phyloP scores from a whole-genome alignment of 2,888 invertebrate species.

The Syritta pipiens region DNA sequence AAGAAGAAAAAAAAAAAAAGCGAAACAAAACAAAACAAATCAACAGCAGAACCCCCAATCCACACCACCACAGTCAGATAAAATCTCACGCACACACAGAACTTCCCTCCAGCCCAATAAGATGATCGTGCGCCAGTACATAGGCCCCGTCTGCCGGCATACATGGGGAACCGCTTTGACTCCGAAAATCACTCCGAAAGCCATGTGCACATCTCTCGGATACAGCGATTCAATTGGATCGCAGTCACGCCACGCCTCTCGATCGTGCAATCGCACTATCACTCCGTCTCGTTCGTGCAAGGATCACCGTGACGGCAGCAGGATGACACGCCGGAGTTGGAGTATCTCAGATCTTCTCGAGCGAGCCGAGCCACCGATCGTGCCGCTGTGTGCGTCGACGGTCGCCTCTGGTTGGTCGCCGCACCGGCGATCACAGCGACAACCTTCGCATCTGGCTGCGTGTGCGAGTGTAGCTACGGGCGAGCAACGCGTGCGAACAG shows the following conservation, averaged over 20 bases:
- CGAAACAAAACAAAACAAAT: background rate
- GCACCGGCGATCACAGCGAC: background rate
- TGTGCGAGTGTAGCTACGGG: slow-evolving; percentile 11
- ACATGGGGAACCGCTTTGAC: slow-evolving; percentile 38
- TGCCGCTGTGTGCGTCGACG: slow-evolving; percentile 42
- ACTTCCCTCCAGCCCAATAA: slow-evolving; percentile 47
- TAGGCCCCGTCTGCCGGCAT: slow-evolving; percentile 13
- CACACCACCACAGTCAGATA: slow-evolving; percentile 18
- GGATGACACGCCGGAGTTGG: no score
- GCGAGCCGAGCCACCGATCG: slow-evolving; percentile 17
- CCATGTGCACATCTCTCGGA: background rate
- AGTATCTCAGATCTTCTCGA: no score
- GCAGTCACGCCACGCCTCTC: slow-evolving; percentile 28
- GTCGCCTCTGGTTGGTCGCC: slow-evolving; percentile 49
- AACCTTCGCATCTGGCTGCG: background rate
- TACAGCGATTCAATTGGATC: slow-evolving; percentile 48
- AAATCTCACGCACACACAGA: slow-evolving; percentile 46
- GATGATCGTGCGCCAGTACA: slow-evolving; percentile 40
- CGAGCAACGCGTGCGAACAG: slow-evolving; percentile 42
- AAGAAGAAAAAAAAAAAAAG: background rate
- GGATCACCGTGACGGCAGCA: slow-evolving; percentile 12
- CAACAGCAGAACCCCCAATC: background rate
- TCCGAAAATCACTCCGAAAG: slow-evolving; percentile 67
- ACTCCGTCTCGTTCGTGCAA: slow-evolving; percentile 15
- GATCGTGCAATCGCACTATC: slow-evolving; percentile 2